Percentiles rank a stretch among this genome's conserved stretches.
Evolutionary conservation across 64 coral and sea anemone species (phyloP).

Genomic region (Pocillopora verrucosa): DNA sequence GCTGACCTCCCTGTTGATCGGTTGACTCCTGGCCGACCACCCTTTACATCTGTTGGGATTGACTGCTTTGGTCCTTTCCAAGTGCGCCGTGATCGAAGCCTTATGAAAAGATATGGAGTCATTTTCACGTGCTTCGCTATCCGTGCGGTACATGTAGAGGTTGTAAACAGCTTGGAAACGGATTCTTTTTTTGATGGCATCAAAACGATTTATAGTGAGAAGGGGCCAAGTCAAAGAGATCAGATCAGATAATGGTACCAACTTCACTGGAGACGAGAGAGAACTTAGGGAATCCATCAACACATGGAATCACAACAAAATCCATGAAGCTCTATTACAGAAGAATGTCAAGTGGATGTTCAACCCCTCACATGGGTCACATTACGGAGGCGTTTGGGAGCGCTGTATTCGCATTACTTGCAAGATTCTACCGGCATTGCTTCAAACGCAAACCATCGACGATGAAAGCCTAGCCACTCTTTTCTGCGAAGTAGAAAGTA

Average conservation of each 20-base stretch:
- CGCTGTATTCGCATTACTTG: neutral
- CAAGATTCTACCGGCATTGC: slow-evolving; percentile 26
- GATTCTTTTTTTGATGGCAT: slow-evolving; percentile 3
- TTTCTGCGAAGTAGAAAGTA: neutral
- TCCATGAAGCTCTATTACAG: no score
- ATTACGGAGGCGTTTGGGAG: neutral
- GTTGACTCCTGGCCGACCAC: neutral
- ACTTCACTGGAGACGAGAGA: no score
- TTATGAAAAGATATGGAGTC: slow-evolving; percentile 19
- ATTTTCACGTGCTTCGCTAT: slow-evolving; percentile 17
- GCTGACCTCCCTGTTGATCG: neutral
- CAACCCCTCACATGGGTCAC: no score
- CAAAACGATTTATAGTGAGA: neutral
- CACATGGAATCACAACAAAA: no score
- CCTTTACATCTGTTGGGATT: slow-evolving; percentile 22
- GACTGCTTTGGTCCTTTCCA: slow-evolving; percentile 27
- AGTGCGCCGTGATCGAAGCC: neutral
- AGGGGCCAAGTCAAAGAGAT: slow-evolving; percentile 23
- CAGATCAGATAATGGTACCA: no score
- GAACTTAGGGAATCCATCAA: no score
- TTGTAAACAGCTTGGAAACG: slow-evolving; percentile 13
- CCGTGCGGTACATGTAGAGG: neutral
- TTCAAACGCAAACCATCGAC: neutral
- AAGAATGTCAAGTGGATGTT: slow-evolving; percentile 11
- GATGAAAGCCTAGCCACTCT: neutral